Conservation (phyloP, 2,888 invertebrate species). For the Lamellibrachia columna region DNA sequence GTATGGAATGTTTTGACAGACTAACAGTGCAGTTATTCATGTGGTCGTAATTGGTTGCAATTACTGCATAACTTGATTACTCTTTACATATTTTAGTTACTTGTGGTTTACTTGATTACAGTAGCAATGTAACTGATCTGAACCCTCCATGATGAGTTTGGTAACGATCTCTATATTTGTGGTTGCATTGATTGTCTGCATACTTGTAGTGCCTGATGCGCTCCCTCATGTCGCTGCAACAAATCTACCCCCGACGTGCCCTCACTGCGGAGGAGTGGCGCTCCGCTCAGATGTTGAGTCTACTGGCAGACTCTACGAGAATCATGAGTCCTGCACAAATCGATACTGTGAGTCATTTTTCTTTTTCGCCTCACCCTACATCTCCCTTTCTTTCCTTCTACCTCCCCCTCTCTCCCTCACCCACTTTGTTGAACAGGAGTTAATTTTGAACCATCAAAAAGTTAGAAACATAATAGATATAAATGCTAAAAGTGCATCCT, state of each 20-base stretch:
- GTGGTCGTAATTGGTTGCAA: too few relatives aligned
- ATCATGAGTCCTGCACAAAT: conserved; percentile 93
- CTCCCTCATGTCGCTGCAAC: conserved; percentile 87
- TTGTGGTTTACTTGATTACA: too few relatives aligned
- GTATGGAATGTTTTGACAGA: too few relatives aligned
- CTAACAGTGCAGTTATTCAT: too few relatives aligned
- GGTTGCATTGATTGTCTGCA: background rate
- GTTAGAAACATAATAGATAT: too few relatives aligned
- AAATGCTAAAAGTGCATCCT: too few relatives aligned
- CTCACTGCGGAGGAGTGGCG: conserved; percentile 92
- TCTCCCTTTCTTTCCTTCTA: background rate
- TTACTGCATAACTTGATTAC: too few relatives aligned
- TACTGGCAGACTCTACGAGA: conserved; percentile 93
- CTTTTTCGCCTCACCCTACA: background rate
- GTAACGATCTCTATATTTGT: background rate
- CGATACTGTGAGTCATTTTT: conserved; percentile 73
- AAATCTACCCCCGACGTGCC: conserved; percentile 89
- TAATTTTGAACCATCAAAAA: too few relatives aligned
- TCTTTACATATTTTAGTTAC: too few relatives aligned
- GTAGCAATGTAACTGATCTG: too few relatives aligned
- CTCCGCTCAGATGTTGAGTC: conserved; percentile 75
- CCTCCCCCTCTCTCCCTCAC: background rate
- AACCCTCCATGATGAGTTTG: background rate
- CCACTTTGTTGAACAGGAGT: background rate
- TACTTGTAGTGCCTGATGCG: conserved; percentile 71